phyloP scores from a whole-genome alignment of 2,113 vertebrate genomes.

The Psittacula cyanocephala region DNA sequence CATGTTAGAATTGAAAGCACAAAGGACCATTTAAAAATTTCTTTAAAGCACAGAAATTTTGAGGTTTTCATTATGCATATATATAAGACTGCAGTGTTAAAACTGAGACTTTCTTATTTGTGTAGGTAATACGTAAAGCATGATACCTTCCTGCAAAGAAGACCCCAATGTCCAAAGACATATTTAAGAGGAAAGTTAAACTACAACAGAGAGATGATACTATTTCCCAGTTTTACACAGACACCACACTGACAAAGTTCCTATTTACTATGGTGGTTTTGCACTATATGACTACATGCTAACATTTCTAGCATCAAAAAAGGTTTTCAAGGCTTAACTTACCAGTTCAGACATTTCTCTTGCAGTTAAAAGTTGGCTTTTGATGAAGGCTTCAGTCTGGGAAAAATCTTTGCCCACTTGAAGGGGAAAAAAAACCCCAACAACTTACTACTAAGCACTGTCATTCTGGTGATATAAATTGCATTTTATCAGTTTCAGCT shows the following conservation, averaged over 20 bases:
- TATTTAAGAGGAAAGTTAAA: background rate
- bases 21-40: background rate
- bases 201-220: background rate
- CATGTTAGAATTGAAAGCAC: background rate
- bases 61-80: background rate
- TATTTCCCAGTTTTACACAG: background rate
- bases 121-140: rapidly evolving
- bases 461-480: conserved; percentile 45
- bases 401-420: conserved; percentile 61
- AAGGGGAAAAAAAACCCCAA: background rate
- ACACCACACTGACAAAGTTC: background rate
- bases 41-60: background rate
- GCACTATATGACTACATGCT: background rate
- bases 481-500: conserved; percentile 65
- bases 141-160: background rate
- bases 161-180: background rate
- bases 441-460: conserved; percentile 21
- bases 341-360: background rate
- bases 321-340: conserved; percentile 3
- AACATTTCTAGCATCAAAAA: background rate
- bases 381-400: conserved; percentile 31
- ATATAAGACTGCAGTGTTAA: background rate
- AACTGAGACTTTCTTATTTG: background rate
- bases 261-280: background rate
- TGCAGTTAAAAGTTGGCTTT: conserved; percentile 28